Base-by-base conservation (phyloP, 1,140 invertebrate genomes). In the Trichoplusia ni region DNA sequence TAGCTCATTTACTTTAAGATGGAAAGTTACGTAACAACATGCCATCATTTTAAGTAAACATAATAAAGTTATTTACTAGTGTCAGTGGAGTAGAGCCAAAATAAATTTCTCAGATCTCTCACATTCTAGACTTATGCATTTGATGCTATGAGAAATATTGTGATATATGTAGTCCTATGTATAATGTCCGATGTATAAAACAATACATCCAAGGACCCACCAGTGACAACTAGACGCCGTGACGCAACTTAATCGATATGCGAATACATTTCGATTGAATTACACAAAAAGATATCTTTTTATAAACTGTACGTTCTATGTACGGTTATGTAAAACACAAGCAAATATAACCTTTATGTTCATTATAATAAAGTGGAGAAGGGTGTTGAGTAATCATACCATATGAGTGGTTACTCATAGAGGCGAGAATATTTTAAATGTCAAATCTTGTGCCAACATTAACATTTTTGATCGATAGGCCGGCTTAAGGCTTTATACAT, bases 231-330 rank as follows among this genome's bases (percentile, higher is more conserved):
- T 31, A n/a, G n/a, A n/a, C n/a, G n/a, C n/a, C n/a, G 47, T 42
- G 37, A 58, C 54, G 54, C 16, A 58, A 58, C 38, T 9, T 27
- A 58, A 58, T 58, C 54, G 54, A 58, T 44, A 58, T 42, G 37
- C 23, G 54, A 58, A 58, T 58, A 58, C 54, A 58, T 58, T 58
- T 58, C 25, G 37, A 33, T 23, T 56, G 31, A 44, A 58, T 44
- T 58, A 58, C 37, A 19, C 35, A 54, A 54, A 53, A 54, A 37
- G 23, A 23, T 49, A 49, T 25, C 51, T 38, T 54, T 54, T 18
- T 33, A 54, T 25, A 54, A 54, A 23, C 21, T 27, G 18, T 21
- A 8, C 29, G 9, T 33, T 51, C 8, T 11, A 35, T 51, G 14
- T 31, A 49, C 44, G 29, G 19, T 14, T 31, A 49, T 27, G 13